phyloP scores from a whole-genome alignment of 2,888 invertebrate genomes.

The Hofmannophila pseudospretella region DNA sequence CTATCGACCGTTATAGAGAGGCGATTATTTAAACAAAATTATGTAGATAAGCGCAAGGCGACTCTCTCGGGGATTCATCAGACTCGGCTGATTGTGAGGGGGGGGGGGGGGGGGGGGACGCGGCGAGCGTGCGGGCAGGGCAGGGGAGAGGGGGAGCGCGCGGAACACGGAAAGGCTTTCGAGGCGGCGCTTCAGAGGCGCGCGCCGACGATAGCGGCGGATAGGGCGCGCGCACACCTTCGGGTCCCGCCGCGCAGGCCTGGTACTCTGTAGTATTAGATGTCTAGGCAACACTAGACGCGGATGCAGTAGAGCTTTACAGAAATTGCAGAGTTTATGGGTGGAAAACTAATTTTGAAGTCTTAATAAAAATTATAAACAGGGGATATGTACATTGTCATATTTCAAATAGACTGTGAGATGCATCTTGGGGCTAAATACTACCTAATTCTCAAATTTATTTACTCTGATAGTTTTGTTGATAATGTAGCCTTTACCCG shows the following conservation, averaged over 20 bases:
- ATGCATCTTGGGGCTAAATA: too few relatives aligned
- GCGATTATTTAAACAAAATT: conserved; percentile 5
- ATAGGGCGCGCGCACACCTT: conserved; percentile 14
- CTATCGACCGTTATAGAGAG: neutral
- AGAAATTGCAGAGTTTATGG: too few relatives aligned
- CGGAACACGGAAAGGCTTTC: conserved; percentile 74
- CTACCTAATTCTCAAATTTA: too few relatives aligned
- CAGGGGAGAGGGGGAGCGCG: conserved; percentile 20
- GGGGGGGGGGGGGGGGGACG: conserved; percentile 19
- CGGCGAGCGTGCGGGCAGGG: conserved; percentile 12
- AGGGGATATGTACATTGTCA: too few relatives aligned
- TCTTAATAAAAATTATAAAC: too few relatives aligned
- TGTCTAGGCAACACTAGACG: too few relatives aligned
- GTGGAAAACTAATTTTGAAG: too few relatives aligned
- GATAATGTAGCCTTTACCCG: too few relatives aligned
- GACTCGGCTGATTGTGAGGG: conserved; percentile 23
- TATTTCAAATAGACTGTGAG: too few relatives aligned
- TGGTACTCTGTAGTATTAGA: conserved; percentile 10
- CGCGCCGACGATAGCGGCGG: conserved; percentile 21
- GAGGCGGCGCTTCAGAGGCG: conserved; percentile 63
- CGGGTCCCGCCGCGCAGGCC: conserved; percentile 27
- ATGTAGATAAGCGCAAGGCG: conserved; percentile 6
- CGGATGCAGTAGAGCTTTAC: too few relatives aligned
- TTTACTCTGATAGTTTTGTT: too few relatives aligned
- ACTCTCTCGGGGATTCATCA: conserved; percentile 9